These are phyloP conservation scores for Drosophila meridionalis DNA, from an alignment of 2,888 invertebrate species.

Conservation along the genomic window DNA sequence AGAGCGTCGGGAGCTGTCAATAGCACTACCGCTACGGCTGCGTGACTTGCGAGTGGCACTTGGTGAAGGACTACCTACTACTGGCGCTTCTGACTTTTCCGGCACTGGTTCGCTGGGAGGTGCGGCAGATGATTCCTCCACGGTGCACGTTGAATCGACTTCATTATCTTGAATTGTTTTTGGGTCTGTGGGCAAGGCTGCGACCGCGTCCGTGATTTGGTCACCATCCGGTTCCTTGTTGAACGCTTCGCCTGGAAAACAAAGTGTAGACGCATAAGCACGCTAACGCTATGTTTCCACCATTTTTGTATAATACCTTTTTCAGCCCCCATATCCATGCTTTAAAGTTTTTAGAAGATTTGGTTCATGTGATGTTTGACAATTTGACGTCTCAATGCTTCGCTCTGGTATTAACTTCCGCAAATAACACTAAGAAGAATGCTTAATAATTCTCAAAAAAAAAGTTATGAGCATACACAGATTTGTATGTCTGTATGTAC, in stretches of 20 bases:
- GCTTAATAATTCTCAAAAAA: constrained; percentile 30
- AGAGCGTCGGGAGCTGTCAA: constrained; percentile 62
- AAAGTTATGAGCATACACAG: constrained; percentile 29
- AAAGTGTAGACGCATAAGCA: constrained; percentile 39
- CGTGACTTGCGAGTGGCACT: constrained; percentile 76
- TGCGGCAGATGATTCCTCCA: constrained; percentile 15
- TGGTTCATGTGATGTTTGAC: constrained; percentile 13
- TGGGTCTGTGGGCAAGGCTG: background rate
- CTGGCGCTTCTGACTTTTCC: constrained; percentile 25
- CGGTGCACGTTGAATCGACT: constrained; percentile 43
- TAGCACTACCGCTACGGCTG: constrained; percentile 49
- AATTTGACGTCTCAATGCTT: background rate
- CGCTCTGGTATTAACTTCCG: background rate
- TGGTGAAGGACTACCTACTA: constrained; percentile 57
- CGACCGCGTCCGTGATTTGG: constrained; percentile 9
- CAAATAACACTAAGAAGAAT: constrained; percentile 17
- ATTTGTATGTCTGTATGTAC: constrained; percentile 14
- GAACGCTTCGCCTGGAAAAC: constrained; percentile 30
- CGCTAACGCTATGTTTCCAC: constrained; percentile 23
- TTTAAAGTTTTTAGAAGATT: constrained; percentile 7
- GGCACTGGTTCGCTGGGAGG: constrained; percentile 12
- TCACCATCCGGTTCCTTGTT: constrained; percentile 25
- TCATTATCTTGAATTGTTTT: constrained; percentile 50
- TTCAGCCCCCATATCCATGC: constrained; percentile 38
- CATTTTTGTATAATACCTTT: constrained; percentile 44